Conservation (phyloP, 2,797 vertebrate genomes). For the Pantherophis alleghaniensis region DNA sequence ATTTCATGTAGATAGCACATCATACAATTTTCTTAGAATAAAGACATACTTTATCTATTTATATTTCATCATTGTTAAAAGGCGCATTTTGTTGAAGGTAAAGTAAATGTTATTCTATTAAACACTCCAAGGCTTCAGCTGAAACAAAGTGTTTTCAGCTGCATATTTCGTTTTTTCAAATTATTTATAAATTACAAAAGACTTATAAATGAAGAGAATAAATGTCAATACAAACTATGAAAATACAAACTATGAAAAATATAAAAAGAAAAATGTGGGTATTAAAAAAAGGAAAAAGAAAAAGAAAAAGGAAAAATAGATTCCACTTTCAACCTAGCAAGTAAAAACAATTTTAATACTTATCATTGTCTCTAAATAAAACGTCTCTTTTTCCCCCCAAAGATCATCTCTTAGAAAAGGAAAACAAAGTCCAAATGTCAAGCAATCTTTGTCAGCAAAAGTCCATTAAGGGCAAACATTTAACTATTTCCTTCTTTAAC, state of each 20-base stretch:
- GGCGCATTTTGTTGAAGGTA: constrained; percentile 21
- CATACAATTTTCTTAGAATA: constrained; percentile 56
- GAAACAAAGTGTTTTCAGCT: constrained; percentile 57
- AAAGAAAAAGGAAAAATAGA: background rate
- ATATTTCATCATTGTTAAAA: constrained; percentile 31
- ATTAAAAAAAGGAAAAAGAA: background rate
- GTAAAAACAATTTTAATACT: background rate
- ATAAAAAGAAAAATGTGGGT: background rate
- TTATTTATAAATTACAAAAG: background rate
- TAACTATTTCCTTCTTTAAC: too few species aligned
- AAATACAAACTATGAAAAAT: background rate
- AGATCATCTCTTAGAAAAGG: too few species aligned
- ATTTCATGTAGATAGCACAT: constrained; percentile 57
- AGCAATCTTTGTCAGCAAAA: too few species aligned
- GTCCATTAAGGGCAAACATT: too few species aligned
- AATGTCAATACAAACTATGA: background rate
- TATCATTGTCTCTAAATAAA: too few species aligned
- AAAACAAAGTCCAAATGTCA: too few species aligned
- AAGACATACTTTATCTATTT: constrained; percentile 60
- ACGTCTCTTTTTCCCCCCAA: too few species aligned
- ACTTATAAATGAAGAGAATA: background rate
- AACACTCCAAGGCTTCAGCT: constrained; percentile 43
- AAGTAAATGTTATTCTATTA: constrained; percentile 44
- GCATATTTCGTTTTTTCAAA: constrained; percentile 5
- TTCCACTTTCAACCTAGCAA: background rate